Evolutionary conservation across 1,140 invertebrate genomes (phyloP).

Genomic region (Drosophila eugracilis): DNA sequence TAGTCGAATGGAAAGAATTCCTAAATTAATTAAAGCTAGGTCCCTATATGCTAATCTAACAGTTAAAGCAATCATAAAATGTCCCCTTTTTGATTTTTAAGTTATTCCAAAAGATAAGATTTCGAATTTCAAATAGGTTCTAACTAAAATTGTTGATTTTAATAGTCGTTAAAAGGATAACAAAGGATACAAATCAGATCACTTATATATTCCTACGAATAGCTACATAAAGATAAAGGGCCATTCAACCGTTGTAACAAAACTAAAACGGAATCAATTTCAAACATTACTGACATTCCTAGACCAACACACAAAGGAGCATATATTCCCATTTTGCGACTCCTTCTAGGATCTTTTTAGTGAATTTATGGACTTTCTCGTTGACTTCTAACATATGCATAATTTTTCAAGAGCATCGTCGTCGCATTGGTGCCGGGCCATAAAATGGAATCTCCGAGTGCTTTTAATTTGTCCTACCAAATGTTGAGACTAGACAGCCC

Average conservation of each 20-base stretch:
- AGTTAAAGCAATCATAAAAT: too few species aligned
- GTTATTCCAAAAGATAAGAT: too few species aligned
- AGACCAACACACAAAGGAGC: constrained; percentile 2
- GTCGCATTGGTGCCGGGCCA: constrained; percentile 64
- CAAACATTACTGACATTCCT: constrained; percentile 56
- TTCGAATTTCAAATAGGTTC: too few species aligned
- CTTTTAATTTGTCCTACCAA: constrained; percentile 79
- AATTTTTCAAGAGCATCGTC: constrained; percentile 71
- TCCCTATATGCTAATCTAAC: neutral
- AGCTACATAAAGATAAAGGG: constrained; percentile 12
- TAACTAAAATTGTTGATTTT: too few species aligned
- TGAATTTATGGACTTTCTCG: constrained; percentile 73
- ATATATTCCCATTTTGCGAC: constrained; percentile 20
- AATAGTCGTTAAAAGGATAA: too few species aligned
- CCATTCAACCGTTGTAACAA: constrained; percentile 1
- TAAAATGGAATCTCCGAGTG: constrained; percentile 79
- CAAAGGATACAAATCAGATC: too few species aligned
- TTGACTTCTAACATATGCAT: constrained; percentile 80
- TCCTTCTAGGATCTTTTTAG: constrained; percentile 39
- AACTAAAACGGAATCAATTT: constrained; percentile 55
- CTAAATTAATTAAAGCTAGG: neutral
- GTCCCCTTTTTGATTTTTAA: too few species aligned
- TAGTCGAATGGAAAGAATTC: constrained; percentile 15
- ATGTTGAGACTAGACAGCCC: constrained; percentile 43
- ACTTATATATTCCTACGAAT: constrained; percentile 1